Evolutionary conservation across 2,113 vertebrate genomes (phyloP).

Genomic region (Cinclus mexicanus): DNA sequence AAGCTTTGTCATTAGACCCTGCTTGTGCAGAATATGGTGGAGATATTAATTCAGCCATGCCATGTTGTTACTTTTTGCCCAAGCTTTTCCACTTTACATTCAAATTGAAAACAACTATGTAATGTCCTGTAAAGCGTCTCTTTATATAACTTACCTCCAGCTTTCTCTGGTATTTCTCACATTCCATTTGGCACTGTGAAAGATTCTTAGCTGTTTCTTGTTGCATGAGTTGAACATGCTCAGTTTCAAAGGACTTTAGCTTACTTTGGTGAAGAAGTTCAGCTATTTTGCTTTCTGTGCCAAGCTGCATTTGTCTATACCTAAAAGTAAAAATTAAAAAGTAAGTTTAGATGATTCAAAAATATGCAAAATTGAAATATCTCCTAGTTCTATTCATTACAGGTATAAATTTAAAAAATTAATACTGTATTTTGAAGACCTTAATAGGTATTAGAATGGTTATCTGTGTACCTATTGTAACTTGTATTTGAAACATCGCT

Average conservation of each 20-base stretch:
- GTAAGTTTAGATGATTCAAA: background rate
- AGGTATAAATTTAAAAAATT: background rate
- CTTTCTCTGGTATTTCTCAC: slow-evolving; percentile 97
- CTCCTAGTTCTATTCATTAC: background rate
- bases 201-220: slow-evolving; percentile 90
- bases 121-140: background rate
- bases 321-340: slow-evolving; percentile 59
- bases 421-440: background rate
- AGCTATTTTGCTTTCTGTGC: slow-evolving; percentile 84
- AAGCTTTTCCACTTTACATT: background rate
- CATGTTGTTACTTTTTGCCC: background rate
- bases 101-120: background rate
- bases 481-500: background rate
- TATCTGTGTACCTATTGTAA: background rate
- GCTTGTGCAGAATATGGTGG: background rate
- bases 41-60: background rate
- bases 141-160: slow-evolving; percentile 83
- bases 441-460: background rate
- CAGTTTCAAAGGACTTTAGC: slow-evolving; percentile 91
- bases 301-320: slow-evolving; percentile 89
- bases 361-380: background rate
- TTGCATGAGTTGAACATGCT: slow-evolving; percentile 89
- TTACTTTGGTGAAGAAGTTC: slow-evolving; percentile 92
- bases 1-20: background rate
- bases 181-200: slow-evolving; percentile 91